Percentiles rank a stretch among this genome's conserved stretches.
Evolutionary conservation across 1,140 invertebrate genomes (phyloP).

Genomic region (Microplitis mediator): DNA sequence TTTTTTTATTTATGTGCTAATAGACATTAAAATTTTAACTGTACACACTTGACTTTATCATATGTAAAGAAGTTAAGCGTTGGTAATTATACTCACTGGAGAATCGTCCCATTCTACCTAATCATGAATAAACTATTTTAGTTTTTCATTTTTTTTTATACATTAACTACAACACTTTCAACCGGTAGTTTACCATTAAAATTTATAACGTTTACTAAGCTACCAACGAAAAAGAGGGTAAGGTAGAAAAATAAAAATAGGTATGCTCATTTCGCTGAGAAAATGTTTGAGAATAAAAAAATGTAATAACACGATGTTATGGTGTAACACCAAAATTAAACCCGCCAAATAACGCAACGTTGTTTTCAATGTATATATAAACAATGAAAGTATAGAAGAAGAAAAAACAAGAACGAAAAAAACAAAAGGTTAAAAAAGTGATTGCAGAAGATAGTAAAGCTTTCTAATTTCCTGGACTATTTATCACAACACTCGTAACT

Average conservation of each 20-base stretch:
- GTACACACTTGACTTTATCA: too few species aligned
- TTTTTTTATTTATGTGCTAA: too few species aligned
- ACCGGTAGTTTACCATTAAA: background rate
- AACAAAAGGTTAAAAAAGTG: background rate
- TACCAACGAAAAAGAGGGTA: background rate
- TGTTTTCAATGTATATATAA: background rate
- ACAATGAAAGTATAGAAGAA: background rate
- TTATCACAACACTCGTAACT: slow-evolving; percentile 9
- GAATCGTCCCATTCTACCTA: too few species aligned
- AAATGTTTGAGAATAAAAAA: slow-evolving; percentile 9
- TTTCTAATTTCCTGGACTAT: slow-evolving; percentile 25
- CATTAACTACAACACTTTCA: too few species aligned
- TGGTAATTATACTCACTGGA: too few species aligned
- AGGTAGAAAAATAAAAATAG: background rate
- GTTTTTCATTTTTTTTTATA: too few species aligned
- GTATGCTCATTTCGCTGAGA: slow-evolving; percentile 1
- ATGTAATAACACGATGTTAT: slow-evolving; percentile 26
- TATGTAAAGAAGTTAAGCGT: too few species aligned
- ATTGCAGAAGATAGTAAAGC: slow-evolving; percentile 12
- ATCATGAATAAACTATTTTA: too few species aligned
- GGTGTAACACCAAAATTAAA: slow-evolving; percentile 23
- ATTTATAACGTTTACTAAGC: slow-evolving; percentile 25
- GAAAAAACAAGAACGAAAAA: background rate
- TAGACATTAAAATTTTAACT: too few species aligned
- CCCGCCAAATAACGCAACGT: background rate